A percentile compares a stretch with the other conserved stretches of the same genome.
phyloP scores from a whole-genome alignment of 2,797 vertebrate species.

The Parambassis ranga region DNA sequence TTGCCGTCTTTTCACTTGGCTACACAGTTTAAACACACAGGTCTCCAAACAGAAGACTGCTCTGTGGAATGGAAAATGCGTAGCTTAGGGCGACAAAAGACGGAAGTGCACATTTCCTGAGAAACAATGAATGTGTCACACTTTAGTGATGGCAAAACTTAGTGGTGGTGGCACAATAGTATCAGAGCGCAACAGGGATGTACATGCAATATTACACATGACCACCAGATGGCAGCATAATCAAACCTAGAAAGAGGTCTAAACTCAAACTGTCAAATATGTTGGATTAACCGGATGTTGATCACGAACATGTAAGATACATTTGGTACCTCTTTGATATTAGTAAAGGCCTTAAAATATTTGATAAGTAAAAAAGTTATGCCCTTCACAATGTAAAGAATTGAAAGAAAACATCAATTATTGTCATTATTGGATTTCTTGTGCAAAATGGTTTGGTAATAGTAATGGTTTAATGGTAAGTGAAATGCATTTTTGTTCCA shows the following conservation, averaged over 20 bases:
- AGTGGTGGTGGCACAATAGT: not conserved
- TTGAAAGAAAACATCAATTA: too few relatives aligned
- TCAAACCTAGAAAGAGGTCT: not conserved
- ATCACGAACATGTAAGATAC: too few relatives aligned
- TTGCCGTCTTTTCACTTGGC: not conserved
- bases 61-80: conserved; percentile 8
- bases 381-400: too few relatives aligned
- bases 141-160: conserved; percentile 7
- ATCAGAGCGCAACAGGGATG: not conserved
- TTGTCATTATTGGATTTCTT: too few relatives aligned
- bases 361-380: too few relatives aligned
- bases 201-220: accelerated
- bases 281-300: too few relatives aligned
- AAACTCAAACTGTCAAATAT: not conserved
- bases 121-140: conserved; percentile 33
- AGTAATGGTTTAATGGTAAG: too few relatives aligned
- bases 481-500: too few relatives aligned
- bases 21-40: not conserved
- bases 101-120: conserved; percentile 73
- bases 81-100: conserved; percentile 25
- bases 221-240: conserved; percentile 45
- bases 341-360: too few relatives aligned
- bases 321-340: too few relatives aligned
- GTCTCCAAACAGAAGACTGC: not conserved
- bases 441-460: too few relatives aligned